Conservation (phyloP, 2,888 invertebrate species). For the Drosophila mimica region DNA sequence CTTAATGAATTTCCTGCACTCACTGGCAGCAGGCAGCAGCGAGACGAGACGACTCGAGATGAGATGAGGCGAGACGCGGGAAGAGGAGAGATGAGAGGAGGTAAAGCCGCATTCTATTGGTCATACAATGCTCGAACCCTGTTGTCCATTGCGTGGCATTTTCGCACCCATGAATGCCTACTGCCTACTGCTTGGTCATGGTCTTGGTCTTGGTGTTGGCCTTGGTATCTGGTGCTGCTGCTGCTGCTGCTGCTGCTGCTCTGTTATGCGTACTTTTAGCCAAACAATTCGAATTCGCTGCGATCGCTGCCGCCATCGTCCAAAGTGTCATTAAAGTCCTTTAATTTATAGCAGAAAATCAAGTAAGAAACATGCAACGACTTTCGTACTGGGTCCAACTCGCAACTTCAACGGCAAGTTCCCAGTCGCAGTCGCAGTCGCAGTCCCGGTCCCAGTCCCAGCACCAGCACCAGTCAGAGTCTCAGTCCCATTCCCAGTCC, state of each 20-base stretch:
- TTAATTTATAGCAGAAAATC: constrained; percentile 80
- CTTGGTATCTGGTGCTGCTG: constrained; percentile 11
- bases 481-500: constrained; percentile 24
- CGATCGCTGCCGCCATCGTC: constrained; percentile 73
- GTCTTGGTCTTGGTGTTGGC: constrained; percentile 14
- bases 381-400: constrained; percentile 63
- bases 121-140: constrained; percentile 67
- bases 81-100: constrained; percentile 18
- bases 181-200: constrained; percentile 15
- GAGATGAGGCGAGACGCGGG: not conserved
- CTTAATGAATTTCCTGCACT: constrained; percentile 81
- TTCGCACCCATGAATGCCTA: constrained; percentile 72
- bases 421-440: constrained; percentile 18
- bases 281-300: constrained; percentile 70
- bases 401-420: constrained; percentile 37
- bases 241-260: constrained; percentile 20
- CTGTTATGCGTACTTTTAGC: constrained; percentile 65
- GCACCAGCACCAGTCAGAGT: constrained; percentile 18
- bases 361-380: constrained; percentile 81
- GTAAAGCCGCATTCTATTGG: constrained; percentile 71
- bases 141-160: constrained; percentile 76
- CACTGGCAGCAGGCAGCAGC: constrained; percentile 40
- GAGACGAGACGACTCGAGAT: constrained; percentile 7
- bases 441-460: constrained; percentile 17
- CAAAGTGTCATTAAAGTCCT: constrained; percentile 80